Base-by-base conservation (phyloP, 2,113 vertebrate genomes). In the Hymenochirus boettgeri region DNA sequence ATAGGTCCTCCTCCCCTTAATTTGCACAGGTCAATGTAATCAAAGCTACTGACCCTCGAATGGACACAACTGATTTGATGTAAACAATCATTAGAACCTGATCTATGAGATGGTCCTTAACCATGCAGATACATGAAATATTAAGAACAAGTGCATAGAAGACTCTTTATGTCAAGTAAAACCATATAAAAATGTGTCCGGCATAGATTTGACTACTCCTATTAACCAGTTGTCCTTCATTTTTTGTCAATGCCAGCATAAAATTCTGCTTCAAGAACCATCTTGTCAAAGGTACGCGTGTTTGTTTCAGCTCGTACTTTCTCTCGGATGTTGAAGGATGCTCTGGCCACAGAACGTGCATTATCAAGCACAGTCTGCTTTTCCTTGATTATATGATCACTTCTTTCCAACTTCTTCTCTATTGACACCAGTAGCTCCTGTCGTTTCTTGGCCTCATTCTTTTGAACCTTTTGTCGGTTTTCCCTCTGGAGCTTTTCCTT, bases 321-420 rank as follows among this genome's bases (percentile, higher is more conserved):
- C 72, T 99, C 96, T 0, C 96, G 85, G 18, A 99, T 92, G 0
- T 99, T 94, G 74, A 99, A 99, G 3, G 96, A 99, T 0, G 96
- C 96, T 1, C 89, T 87, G 12, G 96, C 96, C 0, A 95, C 90
- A 1, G 91, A 99, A 27, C 96, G 91, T 1, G 96, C 93, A 21
- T 93, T 97, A 79, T 98, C 96, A 73, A 99, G 71, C 27, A 96
- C 92, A 1, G 86, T 92, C 9, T 85, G 85, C 76, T 93, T 92
- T 69, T 98, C 96, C 45, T 85, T 86, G 48, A 89, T 95, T 73
- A 98, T 92, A 82, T 95, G 94, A 77, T 99, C 96, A 0, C 95
- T 98, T 70, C 96, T 93, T 78, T 98, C 96, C 74, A 96, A 83
- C 70, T 99, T 99, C 63, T 83, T 92, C 78, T 95, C 94, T 45